A percentile compares a stretch with the other conserved stretches of the same genome.
phyloP scores from a whole-genome alignment of 37 sponge, comb jelly and placozoan species.

The Aphrocallistes beatrix region DNA sequence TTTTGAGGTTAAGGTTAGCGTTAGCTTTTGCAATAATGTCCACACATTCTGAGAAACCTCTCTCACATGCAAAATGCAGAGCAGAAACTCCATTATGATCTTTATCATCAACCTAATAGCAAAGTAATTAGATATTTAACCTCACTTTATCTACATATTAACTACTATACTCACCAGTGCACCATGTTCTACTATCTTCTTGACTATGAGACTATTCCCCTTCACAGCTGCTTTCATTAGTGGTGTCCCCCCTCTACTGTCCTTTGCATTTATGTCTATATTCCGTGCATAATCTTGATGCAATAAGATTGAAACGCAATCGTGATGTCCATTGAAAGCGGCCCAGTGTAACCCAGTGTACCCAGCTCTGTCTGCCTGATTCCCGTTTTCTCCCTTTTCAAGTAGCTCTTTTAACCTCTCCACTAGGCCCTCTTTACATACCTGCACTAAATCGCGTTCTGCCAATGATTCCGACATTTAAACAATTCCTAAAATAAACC shows the following conservation, averaged over 20 bases:
- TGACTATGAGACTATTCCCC: neutral
- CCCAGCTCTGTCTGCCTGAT: neutral
- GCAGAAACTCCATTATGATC: constrained; percentile 1
- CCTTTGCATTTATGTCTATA: neutral
- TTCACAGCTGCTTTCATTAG: constrained; percentile 7
- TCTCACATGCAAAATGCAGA: neutral
- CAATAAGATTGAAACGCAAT: neutral
- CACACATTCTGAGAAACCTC: neutral
- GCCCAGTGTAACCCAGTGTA: constrained; percentile 13
- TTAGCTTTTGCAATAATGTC: neutral
- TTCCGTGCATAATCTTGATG: neutral
- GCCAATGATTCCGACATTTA: neutral
- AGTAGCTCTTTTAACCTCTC: neutral
- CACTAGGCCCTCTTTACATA: neutral
- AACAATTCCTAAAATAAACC: neutral
- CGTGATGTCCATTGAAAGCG: neutral
- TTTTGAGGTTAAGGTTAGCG: constrained; percentile 3
- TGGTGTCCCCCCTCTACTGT: neutral
- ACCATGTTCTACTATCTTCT: neutral
- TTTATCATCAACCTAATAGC: neutral
- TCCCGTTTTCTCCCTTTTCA: neutral
- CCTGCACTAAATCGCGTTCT: neutral
- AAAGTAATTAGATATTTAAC: neutral
- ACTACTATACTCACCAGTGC: neutral
- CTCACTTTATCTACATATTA: neutral